Conservation (phyloP, 2,888 invertebrate species). For the Athalia rosae region DNA sequence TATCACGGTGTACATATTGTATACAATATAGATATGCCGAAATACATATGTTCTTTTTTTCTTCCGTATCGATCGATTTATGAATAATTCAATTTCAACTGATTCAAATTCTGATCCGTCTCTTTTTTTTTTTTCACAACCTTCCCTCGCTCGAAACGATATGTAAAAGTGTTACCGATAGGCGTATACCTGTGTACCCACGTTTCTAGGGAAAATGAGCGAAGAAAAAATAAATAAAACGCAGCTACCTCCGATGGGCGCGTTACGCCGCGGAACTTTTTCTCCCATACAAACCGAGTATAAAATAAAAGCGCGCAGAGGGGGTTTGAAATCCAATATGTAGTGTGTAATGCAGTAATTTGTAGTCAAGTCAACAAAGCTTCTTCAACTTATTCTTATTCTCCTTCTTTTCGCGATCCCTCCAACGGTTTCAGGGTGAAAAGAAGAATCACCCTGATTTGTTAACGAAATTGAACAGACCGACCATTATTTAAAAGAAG, state of each 20-base stretch:
- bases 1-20: not conserved
- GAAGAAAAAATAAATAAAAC: not conserved
- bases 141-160: slow-evolving; percentile 14
- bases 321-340: slow-evolving; percentile 30
- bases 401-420: not conserved
- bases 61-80: slow-evolving; percentile 9
- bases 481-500: slow-evolving; percentile 15
- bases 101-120: slow-evolving; percentile 38
- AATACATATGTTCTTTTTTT: not conserved
- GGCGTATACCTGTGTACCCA: too few relatives aligned
- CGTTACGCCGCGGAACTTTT: too few relatives aligned
- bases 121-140: not conserved
- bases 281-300: too few relatives aligned
- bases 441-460: slow-evolving; percentile 13
- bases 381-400: not conserved
- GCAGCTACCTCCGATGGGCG: not conserved
- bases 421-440: not conserved
- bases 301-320: not conserved
- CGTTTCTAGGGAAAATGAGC: not conserved
- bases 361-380: slow-evolving; percentile 39
- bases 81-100: slow-evolving; percentile 33
- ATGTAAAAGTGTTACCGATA: slow-evolving; percentile 28
- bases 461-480: slow-evolving; percentile 18
- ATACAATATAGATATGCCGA: not conserved
- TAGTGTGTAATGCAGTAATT: slow-evolving; percentile 40